phyloP scores from a whole-genome alignment of 2,797 vertebrate genomes.

The Astyanax mexicanus region DNA sequence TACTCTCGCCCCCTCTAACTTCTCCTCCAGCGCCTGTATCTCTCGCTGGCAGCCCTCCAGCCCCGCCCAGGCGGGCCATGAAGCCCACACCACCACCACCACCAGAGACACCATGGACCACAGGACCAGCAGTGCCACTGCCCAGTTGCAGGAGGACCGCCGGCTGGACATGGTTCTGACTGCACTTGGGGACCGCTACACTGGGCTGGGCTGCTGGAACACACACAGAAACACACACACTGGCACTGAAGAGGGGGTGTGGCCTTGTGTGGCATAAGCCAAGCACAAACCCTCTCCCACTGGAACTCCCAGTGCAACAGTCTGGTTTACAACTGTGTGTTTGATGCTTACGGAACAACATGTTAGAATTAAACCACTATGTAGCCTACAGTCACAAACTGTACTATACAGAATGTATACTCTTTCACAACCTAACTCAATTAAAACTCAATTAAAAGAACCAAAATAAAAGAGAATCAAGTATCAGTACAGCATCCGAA shows the following conservation, averaged over 20 bases:
- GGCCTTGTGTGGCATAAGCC: not conserved
- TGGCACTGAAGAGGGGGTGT: not conserved
- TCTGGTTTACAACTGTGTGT: no score
- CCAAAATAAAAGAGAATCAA: no score
- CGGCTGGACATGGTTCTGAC: not conserved
- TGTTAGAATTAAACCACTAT: no score
- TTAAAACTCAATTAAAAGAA: no score
- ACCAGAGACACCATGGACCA: slow-evolving; percentile 61
- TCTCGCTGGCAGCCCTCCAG: slow-evolving; percentile 39
- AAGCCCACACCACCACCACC: slow-evolving; percentile 61
- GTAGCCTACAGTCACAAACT: no score
- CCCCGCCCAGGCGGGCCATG: slow-evolving; percentile 41
- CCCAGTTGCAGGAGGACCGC: slow-evolving; percentile 23
- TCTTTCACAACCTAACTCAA: no score
- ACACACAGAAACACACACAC: no score
- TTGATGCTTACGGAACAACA: no score
- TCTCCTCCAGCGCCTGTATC: slow-evolving; percentile 33
- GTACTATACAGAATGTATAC: no score
- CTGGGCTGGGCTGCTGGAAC: not conserved
- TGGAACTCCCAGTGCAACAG: no score
- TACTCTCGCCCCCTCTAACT: slow-evolving; percentile 44
- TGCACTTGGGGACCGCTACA: not conserved
- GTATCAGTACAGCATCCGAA: no score
- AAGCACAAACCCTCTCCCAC: not conserved
- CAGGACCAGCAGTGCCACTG: slow-evolving; percentile 51